A percentile compares a stretch with the other conserved stretches of the same genome.
Evolutionary conservation across 2,797 vertebrate genomes (phyloP).

Genomic region (Neostethus bicornis): DNA sequence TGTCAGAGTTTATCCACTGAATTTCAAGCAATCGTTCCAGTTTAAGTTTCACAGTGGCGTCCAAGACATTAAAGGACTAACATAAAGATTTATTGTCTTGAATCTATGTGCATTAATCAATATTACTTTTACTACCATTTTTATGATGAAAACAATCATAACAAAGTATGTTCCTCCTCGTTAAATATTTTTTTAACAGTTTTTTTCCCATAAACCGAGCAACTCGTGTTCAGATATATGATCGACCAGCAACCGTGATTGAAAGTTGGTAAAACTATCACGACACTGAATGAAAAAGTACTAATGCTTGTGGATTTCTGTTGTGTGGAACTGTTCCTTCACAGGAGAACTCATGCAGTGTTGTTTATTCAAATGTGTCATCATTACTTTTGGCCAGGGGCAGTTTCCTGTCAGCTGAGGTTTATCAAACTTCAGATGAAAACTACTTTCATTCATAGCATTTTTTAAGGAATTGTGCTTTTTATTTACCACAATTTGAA

Average conservation of each 20-base stretch:
- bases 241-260: slow-evolving; percentile 5
- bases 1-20: slow-evolving; percentile 12
- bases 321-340: slow-evolving; percentile 6
- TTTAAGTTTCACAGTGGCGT: not conserved
- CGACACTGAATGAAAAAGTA: not conserved
- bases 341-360: slow-evolving; percentile 9
- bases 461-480: slow-evolving; percentile 4
- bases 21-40: slow-evolving; percentile 16
- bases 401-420: slow-evolving; percentile 26
- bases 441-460: slow-evolving; percentile 12
- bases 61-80: not conserved
- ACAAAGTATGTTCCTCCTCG: slow-evolving; percentile 1
- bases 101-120: not conserved
- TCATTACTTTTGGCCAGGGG: slow-evolving; percentile 21
- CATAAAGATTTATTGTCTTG: not conserved
- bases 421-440: slow-evolving; percentile 19
- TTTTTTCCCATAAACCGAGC: not conserved
- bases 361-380: slow-evolving; percentile 41
- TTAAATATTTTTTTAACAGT: not conserved
- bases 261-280: not conserved
- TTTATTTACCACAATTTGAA: slow-evolving; percentile 4
- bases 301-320: not conserved
- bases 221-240: not conserved
- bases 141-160: not conserved
- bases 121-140: not conserved